Base-by-base conservation (phyloP, 2,797 vertebrate species). In the Notolabrus celidotus region DNA sequence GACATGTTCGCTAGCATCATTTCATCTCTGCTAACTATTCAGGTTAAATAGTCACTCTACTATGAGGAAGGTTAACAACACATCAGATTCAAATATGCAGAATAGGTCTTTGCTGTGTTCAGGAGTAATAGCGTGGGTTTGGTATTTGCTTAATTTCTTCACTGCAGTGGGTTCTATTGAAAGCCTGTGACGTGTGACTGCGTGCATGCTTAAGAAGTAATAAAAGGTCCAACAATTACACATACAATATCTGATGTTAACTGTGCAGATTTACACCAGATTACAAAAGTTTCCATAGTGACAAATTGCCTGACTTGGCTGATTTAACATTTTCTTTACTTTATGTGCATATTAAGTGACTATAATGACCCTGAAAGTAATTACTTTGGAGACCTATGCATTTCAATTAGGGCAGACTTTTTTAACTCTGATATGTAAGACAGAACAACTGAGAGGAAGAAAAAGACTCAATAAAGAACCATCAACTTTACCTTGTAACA, bases 331-430 rank as follows among this genome's bases (percentile, higher is more conserved):
- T 22, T 66, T 68, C 57, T 73, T 73, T 60, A 41, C 52, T 60
- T 14, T 23, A 67, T 77, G 60, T 66, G 80, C 59, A 80, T 74
- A 78, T 64, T 61, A 80, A 83, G 61, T 57, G 61, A 55, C 61
- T 55, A 65, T 63, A 79, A 73, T 78, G 58, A 61, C 42, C 22
- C 25, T 14, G 23, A n/a, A 39, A 33, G 16, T 70, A 61, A 74
- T 76, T 67, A 69, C 66, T 71, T 71, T 33, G 51, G 17, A 64
- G 53, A 59, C 51, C 42, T 38, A 33, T 10, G 7, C 62, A 41
- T 63, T 79, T 80, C 57, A 74, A 62, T 27, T 27, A 50, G 27
- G 31, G 20, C 27, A 60, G 23, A 55, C 33, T 1, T 33, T 45
- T 73, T 61, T 56, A 14, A 31, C n/a, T 45, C 12, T 5, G 22